A percentile compares a stretch with the other conserved stretches of the same genome.
phyloP scores from a whole-genome alignment of 2,113 vertebrate species.

The Eulemur rufifrons region DNA sequence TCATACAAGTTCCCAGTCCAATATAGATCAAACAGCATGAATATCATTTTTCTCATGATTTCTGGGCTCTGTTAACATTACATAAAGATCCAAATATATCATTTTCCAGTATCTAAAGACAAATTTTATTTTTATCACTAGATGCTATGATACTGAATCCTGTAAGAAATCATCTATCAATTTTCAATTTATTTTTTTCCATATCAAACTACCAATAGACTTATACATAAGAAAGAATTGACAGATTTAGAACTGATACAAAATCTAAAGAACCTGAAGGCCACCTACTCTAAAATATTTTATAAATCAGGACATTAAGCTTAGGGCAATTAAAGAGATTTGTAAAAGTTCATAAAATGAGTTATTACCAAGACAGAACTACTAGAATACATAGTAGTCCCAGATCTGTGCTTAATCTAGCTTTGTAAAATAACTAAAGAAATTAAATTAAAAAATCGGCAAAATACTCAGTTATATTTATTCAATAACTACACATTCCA shows the following conservation, averaged over 20 bases:
- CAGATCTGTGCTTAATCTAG: not conserved
- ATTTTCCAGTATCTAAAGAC: not conserved
- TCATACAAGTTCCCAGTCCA: not conserved
- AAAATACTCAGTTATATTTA: not conserved
- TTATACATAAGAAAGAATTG: not conserved
- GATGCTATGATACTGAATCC: not conserved
- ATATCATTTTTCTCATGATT: not conserved
- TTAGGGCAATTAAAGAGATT: not conserved
- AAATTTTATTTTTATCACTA: conserved; percentile 39
- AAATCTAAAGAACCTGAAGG: conserved; percentile 19
- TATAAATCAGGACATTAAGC: not conserved
- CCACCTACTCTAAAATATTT: not conserved
- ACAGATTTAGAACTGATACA: not conserved
- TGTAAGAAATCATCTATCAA: not conserved
- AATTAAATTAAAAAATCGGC: not conserved
- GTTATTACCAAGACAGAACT: not conserved
- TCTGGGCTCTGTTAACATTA: conserved; percentile 12
- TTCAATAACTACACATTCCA: not conserved
- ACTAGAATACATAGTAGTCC: not conserved
- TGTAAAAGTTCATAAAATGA: conserved; percentile 13
- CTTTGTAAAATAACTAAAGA: not conserved
- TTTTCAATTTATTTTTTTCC: conserved; percentile 15
- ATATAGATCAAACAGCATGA: not conserved
- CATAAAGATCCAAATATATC: conserved; percentile 10
- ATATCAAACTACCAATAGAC: not conserved